phyloP scores from a whole-genome alignment of 2,797 vertebrate species.

The Austrolebias charrua region DNA sequence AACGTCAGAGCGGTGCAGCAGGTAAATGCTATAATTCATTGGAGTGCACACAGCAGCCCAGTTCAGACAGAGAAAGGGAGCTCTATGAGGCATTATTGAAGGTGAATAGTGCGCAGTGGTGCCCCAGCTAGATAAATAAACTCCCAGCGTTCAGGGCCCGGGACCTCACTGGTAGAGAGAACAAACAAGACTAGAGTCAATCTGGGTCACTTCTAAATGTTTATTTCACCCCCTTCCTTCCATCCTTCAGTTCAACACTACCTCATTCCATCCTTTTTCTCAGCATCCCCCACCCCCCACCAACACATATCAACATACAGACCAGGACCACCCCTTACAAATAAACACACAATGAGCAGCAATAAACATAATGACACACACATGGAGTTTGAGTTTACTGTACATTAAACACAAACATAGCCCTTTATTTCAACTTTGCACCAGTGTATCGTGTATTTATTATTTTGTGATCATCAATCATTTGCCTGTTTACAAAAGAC shows the following conservation, averaged over 20 bases:
- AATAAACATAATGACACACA: slow-evolving; percentile 51
- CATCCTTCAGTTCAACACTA: slow-evolving; percentile 64
- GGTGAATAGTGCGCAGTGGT: slow-evolving; percentile 80
- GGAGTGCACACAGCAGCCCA: slow-evolving; percentile 77
- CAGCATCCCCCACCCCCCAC: slow-evolving; percentile 30
- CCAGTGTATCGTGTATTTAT: background rate
- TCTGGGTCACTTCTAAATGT: slow-evolving; percentile 86
- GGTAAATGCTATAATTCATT: slow-evolving; percentile 85
- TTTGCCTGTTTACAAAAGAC: slow-evolving; percentile 9
- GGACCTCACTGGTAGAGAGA: slow-evolving; percentile 87
- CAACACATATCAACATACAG: slow-evolving; percentile 37
- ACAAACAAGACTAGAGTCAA: slow-evolving; percentile 86
- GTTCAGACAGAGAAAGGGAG: slow-evolving; percentile 80
- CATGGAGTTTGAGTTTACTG: slow-evolving; percentile 33
- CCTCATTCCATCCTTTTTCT: slow-evolving; percentile 65
- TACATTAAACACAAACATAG: slow-evolving; percentile 22
- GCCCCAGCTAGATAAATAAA: slow-evolving; percentile 88
- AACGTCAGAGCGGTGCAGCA: slow-evolving; percentile 70
- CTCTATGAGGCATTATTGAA: slow-evolving; percentile 84
- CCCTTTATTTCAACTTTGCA: background rate
- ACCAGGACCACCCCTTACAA: slow-evolving; percentile 65
- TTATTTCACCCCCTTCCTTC: slow-evolving; percentile 76
- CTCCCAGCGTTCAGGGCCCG: slow-evolving; percentile 78
- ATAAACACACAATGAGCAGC: slow-evolving; percentile 64
- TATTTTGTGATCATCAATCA: background rate